Evolutionary conservation across 2,113 vertebrate species (phyloP).

Genomic region (Oryzias melastigma): DNA sequence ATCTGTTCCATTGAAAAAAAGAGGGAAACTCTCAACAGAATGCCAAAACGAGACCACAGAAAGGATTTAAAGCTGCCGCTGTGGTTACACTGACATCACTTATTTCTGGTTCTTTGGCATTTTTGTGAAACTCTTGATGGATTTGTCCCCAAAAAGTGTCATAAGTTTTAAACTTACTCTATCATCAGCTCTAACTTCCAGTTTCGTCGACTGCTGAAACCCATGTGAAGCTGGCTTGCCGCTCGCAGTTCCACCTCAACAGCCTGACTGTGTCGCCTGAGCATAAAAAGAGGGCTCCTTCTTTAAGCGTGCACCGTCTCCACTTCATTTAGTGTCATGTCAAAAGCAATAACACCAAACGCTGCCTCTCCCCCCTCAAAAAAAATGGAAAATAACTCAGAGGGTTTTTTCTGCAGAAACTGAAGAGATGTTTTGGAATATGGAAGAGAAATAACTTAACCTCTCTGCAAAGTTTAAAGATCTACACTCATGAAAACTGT

Average conservation of each 20-base stretch:
- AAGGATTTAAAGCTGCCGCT: constrained; percentile 43
- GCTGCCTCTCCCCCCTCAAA: constrained; percentile 33
- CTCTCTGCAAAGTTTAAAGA: too few species aligned
- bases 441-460: too few species aligned
- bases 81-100: constrained; percentile 37
- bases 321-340: constrained; percentile 47
- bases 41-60: constrained; percentile 54
- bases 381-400: constrained; percentile 54
- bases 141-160: constrained; percentile 43
- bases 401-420: constrained; percentile 2
- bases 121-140: constrained; percentile 27
- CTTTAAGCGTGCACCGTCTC: constrained; percentile 28
- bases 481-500: too few species aligned
- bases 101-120: constrained; percentile 33
- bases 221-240: constrained; percentile 12
- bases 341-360: constrained; percentile 54
- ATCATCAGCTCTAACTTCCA: constrained; percentile 44
- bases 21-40: constrained; percentile 45
- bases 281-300: constrained; percentile 36
- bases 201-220: neutral
- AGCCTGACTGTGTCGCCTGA: constrained; percentile 33
- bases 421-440: too few species aligned
- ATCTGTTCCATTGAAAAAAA: constrained; percentile 53
- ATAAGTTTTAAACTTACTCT: constrained; percentile 33
- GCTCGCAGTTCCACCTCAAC: constrained; percentile 18